phyloP scores from a whole-genome alignment of 53 echinoderm and acorn worm genomes.

The Paelopatides confundens region DNA sequence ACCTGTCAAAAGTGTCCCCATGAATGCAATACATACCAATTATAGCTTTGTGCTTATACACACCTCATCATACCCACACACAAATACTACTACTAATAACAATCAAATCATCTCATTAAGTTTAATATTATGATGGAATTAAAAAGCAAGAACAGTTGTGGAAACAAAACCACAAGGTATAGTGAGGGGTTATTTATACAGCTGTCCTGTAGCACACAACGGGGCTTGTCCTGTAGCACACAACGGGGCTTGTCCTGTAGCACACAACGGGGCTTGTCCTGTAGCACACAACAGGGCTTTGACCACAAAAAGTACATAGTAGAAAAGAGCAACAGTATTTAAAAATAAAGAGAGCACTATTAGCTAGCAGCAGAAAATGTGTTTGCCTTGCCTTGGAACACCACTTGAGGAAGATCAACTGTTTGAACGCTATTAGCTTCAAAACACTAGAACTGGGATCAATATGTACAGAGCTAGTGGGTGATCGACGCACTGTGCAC shows the following conservation, averaged over 20 bases:
- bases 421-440: slow-evolving; percentile 53
- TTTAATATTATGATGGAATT: too few species aligned
- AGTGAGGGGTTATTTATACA: slow-evolving; percentile 8
- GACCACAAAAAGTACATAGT: background rate
- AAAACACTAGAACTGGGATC: slow-evolving; percentile 54
- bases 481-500: slow-evolving; percentile 26
- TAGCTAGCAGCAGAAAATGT: background rate
- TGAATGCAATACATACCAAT: too few species aligned
- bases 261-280: background rate
- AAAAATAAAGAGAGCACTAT: background rate
- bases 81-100: too few species aligned
- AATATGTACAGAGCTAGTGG: slow-evolving; percentile 42
- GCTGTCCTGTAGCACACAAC: too few species aligned
- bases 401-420: slow-evolving; percentile 58
- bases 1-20: too few species aligned
- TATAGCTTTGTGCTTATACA: too few species aligned
- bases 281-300: background rate
- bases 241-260: too few species aligned
- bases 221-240: too few species aligned
- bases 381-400: slow-evolving; percentile 24
- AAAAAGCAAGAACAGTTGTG: too few species aligned
- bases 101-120: too few species aligned
- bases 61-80: too few species aligned
- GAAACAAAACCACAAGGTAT: background rate
- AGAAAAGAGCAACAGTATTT: slow-evolving; percentile 11